Conservation (phyloP, 2,797 vertebrate genomes). For the Cirrhinus molitorella region DNA sequence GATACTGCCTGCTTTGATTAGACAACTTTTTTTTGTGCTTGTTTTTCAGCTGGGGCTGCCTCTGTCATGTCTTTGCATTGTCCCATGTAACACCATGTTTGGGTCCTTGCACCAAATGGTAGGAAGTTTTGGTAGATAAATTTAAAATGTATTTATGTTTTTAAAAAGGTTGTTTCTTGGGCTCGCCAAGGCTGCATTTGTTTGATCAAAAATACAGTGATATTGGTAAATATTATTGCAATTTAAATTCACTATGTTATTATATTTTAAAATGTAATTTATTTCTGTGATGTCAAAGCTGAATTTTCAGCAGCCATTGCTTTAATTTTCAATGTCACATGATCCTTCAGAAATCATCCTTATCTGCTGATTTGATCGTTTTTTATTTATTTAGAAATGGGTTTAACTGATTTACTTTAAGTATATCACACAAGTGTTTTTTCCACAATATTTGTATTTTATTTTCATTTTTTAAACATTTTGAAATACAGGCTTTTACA, state of each 20-base stretch:
- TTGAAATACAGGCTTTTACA: too few relatives aligned
- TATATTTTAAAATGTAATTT: background rate
- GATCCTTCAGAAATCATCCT: background rate
- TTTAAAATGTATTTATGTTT: background rate
- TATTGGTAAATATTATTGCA: background rate
- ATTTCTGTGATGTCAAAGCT: background rate
- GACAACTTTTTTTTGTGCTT: slow-evolving; percentile 25
- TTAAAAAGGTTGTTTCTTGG: background rate
- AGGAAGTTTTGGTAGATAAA: slow-evolving; percentile 55
- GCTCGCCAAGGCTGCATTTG: background rate
- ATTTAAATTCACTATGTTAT: background rate
- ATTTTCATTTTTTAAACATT: too few relatives aligned
- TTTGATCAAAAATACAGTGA: background rate
- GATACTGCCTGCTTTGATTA: slow-evolving; percentile 11
- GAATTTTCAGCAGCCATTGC: background rate
- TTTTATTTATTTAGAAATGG: background rate
- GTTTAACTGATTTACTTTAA: background rate
- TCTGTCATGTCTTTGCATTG: slow-evolving; percentile 91
- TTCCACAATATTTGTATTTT: too few relatives aligned
- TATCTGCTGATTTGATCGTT: background rate
- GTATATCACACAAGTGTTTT: background rate
- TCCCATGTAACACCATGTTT: slow-evolving; percentile 97
- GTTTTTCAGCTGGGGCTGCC: slow-evolving; percentile 88
- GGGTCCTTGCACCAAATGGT: slow-evolving; percentile 99
- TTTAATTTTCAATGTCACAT: background rate